These are phyloP conservation scores for Speoplatyrhinus poulsoni DNA, from an alignment of 2,113 vertebrate species.

Conservation along the genomic window DNA sequence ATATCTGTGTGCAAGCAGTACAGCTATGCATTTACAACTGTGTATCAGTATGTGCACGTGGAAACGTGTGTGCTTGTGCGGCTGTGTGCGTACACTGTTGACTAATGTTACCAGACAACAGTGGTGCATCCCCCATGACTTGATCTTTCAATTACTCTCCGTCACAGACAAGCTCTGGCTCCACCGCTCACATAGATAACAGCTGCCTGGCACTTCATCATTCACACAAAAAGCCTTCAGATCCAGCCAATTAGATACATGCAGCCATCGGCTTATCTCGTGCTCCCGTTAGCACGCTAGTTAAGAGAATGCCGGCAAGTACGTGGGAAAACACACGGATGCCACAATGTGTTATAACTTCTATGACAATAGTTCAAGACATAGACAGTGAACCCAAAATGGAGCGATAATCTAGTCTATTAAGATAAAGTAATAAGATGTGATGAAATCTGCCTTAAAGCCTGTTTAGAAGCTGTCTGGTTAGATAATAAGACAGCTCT, in stretches of 20 bases:
- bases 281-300: conserved; percentile 40
- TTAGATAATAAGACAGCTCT: neutral
- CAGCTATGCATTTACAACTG: neutral
- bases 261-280: conserved; percentile 44
- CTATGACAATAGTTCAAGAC: neutral
- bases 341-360: neutral
- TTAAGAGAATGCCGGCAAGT: conserved; percentile 15
- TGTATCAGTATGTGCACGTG: neutral
- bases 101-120: conserved; percentile 38
- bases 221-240: conserved; percentile 44
- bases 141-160: conserved; percentile 53
- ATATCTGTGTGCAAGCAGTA: neutral
- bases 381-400: conserved; percentile 5
- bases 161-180: conserved; percentile 42
- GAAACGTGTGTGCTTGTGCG: neutral
- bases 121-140: conserved; percentile 23
- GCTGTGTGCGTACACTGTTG: neutral
- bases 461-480: neutral
- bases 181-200: conserved; percentile 39
- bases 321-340: conserved; percentile 4
- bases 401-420: neutral
- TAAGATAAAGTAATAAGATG: conserved; percentile 18
- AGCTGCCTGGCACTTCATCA: conserved; percentile 52
- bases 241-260: conserved; percentile 58
- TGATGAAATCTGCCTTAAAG: conserved; percentile 12